A percentile compares a stretch with the other conserved stretches of the same genome.
These are phyloP conservation scores for Platyura marginata DNA, from an alignment of 1,140 invertebrate species.

Conservation along the genomic window DNA sequence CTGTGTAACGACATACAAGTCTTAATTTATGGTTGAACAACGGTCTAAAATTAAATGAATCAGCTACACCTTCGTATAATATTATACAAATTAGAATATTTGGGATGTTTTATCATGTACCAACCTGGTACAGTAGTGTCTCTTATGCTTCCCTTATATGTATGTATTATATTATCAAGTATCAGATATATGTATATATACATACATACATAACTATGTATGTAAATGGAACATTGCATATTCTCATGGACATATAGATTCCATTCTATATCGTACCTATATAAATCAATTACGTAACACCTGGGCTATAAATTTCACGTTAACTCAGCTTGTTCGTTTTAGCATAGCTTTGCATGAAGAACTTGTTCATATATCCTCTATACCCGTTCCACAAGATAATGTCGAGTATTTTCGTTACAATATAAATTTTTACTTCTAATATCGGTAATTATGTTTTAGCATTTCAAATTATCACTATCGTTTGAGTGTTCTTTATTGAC, in stretches of 20 bases:
- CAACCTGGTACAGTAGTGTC: too few species aligned
- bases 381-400: too few species aligned
- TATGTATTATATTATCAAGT: too few species aligned
- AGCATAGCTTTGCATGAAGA: too few species aligned
- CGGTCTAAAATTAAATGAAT: neutral
- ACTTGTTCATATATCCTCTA: too few species aligned
- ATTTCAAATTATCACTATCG: too few species aligned
- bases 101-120: neutral
- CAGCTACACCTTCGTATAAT: neutral
- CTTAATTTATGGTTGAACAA: neutral
- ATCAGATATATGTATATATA: neutral
- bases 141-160: too few species aligned
- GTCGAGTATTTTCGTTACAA: too few species aligned
- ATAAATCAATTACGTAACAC: conserved; percentile 3
- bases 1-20: neutral
- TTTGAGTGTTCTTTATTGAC: too few species aligned
- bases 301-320: conserved; percentile 1
- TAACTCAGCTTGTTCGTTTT: neutral
- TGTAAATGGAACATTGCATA: neutral
- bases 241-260: neutral
- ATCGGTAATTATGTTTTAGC: too few species aligned
- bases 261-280: neutral
- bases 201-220: neutral
- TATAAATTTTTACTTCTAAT: too few species aligned
- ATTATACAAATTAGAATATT: neutral